Evolutionary conservation across 2,797 vertebrate species (phyloP).

Genomic region (Scarus forsteni): DNA sequence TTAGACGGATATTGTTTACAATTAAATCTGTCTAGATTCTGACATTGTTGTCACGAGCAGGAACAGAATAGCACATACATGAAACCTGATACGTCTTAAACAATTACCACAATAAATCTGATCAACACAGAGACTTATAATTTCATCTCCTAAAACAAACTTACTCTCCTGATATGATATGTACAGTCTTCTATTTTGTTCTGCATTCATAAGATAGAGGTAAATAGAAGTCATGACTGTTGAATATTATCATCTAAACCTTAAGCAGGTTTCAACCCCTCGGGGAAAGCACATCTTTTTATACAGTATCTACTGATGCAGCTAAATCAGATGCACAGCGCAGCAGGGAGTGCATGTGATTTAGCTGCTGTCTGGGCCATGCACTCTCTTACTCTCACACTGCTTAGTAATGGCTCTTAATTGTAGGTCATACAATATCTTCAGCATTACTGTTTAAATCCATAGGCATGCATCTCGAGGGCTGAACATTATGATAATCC

Average conservation of each 20-base stretch:
- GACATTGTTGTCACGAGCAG: background rate
- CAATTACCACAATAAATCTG: no score
- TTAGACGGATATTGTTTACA: background rate
- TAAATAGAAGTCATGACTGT: slow-evolving; percentile 2
- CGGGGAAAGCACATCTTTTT: slow-evolving; percentile 7
- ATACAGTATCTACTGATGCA: slow-evolving; percentile 13
- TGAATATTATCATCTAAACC: slow-evolving; percentile 10
- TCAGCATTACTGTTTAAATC: background rate
- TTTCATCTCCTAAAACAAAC: no score
- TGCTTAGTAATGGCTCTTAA: background rate
- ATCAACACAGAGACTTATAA: no score
- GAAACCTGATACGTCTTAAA: no score
- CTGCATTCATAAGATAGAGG: background rate
- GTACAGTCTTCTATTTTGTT: background rate
- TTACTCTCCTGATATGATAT: background rate
- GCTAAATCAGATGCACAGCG: slow-evolving; percentile 39
- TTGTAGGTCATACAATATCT: background rate
- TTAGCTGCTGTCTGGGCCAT: background rate
- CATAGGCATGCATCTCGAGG: background rate
- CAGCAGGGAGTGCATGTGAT: slow-evolving; percentile 5
- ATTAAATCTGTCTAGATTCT: no score
- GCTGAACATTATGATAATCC: background rate
- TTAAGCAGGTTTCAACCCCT: slow-evolving; percentile 1
- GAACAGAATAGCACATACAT: background rate
- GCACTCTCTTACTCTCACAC: slow-evolving; percentile 27